phyloP scores from a whole-genome alignment of 1,140 invertebrate genomes.

The Sycophaga agraensis region DNA sequence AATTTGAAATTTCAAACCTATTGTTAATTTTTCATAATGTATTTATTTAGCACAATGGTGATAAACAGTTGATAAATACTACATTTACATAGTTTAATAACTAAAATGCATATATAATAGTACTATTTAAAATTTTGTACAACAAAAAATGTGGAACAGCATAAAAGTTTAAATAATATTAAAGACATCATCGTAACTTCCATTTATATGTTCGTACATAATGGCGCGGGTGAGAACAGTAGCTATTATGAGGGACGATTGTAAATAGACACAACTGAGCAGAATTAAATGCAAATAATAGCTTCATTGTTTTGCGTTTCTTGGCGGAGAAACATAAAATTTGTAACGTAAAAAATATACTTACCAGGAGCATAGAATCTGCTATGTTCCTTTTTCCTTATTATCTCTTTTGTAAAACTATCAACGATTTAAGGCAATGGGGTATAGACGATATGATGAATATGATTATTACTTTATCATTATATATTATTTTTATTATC shows the following conservation, averaged over 20 bases:
- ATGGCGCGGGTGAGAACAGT: not conserved
- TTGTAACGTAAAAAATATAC: constrained; percentile 19
- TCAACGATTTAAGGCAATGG: constrained; percentile 49
- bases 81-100: too few relatives aligned
- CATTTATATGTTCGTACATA: too few relatives aligned
- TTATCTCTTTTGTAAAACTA: constrained; percentile 43
- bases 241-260: not conserved
- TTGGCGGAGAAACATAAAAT: not conserved
- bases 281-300: not conserved
- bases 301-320: not conserved
- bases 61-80: too few relatives aligned
- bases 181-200: too few relatives aligned
- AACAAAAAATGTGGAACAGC: too few relatives aligned
- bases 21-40: too few relatives aligned
- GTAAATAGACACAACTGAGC: not conserved
- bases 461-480: constrained; percentile 53
- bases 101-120: too few relatives aligned
- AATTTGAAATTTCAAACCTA: too few relatives aligned
- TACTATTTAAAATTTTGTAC: too few relatives aligned
- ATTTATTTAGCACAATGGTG: too few relatives aligned
- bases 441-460: constrained; percentile 48
- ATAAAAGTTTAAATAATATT: too few relatives aligned
- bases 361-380: constrained; percentile 30
- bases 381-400: not conserved
- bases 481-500: constrained; percentile 42